Percentiles rank a stretch among this genome's conserved stretches.
Conservation (phyloP, 2,888 invertebrate species). For the Mimumesa dahlbomi region DNA sequence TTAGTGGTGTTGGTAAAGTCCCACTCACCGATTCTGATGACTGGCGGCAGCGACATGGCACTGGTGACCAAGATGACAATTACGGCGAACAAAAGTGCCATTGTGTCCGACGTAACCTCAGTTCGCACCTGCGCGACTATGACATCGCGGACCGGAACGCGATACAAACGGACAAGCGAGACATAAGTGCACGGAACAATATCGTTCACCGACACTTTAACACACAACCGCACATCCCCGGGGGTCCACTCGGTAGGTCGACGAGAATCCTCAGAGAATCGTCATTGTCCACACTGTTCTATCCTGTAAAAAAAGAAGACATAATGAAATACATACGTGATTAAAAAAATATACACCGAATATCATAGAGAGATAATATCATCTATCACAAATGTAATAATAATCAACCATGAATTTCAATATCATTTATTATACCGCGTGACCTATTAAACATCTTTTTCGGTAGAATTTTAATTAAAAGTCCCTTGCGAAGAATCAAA, state of each 20-base stretch:
- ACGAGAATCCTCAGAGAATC: conserved; percentile 27
- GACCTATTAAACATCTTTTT: too few relatives aligned
- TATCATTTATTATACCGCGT: too few relatives aligned
- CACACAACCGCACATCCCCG: conserved; percentile 61
- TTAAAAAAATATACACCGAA: too few relatives aligned
- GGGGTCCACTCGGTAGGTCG: conserved; percentile 12
- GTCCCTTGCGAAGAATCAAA: too few relatives aligned
- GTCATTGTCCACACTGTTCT: conserved; percentile 24
- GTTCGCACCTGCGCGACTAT: conserved; percentile 55
- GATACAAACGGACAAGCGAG: conserved; percentile 14
- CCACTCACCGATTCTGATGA: conserved; percentile 79
- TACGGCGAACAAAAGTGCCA: conserved; percentile 78
- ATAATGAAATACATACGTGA: not conserved
- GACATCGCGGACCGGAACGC: conserved; percentile 49
- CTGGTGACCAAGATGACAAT: conserved; percentile 78
- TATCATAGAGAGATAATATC: too few relatives aligned
- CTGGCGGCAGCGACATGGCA: conserved; percentile 79
- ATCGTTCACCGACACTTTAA: conserved; percentile 66
- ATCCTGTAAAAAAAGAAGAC: conserved; percentile 36
- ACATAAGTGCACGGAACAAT: conserved; percentile 49
- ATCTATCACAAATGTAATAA: too few relatives aligned
- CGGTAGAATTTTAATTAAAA: too few relatives aligned
- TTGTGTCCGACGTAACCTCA: conserved; percentile 65
- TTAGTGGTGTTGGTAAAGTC: not conserved
- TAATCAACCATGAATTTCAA: too few relatives aligned